Evolutionary conservation across 2,113 vertebrate genomes (phyloP).

Genomic region (Meriones unguiculatus): DNA sequence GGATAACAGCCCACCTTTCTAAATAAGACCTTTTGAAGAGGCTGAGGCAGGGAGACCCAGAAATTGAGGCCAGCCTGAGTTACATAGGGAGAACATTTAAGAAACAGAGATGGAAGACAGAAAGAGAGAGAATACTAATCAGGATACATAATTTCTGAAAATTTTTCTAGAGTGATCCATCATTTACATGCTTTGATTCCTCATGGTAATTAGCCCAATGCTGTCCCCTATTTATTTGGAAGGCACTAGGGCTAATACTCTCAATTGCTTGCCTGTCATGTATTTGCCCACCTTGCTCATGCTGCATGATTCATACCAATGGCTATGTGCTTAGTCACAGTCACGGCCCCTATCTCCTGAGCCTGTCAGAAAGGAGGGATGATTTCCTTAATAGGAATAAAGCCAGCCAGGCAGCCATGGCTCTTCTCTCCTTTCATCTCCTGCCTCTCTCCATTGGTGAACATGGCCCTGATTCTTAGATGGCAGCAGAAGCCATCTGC

Average conservation of each 20-base stretch:
- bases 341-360: slow-evolving; percentile 20
- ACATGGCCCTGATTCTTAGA: not conserved
- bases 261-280: not conserved
- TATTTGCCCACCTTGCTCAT: not conserved
- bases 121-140: slow-evolving; percentile 36
- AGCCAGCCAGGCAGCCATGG: not conserved
- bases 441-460: slow-evolving; percentile 16
- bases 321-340: not conserved
- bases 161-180: not conserved
- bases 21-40: slow-evolving; percentile 15
- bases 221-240: not conserved
- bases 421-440: not conserved
- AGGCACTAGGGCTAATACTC: not conserved
- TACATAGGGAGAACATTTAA: not conserved
- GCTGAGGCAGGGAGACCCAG: not conserved
- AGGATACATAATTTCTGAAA: slow-evolving; percentile 33
- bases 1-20: not conserved
- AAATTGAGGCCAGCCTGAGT: not conserved
- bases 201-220: not conserved
- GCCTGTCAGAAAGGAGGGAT: not conserved
- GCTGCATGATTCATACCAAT: not conserved
- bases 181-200: not conserved
- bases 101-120: not conserved
- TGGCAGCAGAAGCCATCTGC: not conserved
- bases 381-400: not conserved